phyloP scores from a whole-genome alignment of 2,888 invertebrate species.

The Tolmerus cingulatus region DNA sequence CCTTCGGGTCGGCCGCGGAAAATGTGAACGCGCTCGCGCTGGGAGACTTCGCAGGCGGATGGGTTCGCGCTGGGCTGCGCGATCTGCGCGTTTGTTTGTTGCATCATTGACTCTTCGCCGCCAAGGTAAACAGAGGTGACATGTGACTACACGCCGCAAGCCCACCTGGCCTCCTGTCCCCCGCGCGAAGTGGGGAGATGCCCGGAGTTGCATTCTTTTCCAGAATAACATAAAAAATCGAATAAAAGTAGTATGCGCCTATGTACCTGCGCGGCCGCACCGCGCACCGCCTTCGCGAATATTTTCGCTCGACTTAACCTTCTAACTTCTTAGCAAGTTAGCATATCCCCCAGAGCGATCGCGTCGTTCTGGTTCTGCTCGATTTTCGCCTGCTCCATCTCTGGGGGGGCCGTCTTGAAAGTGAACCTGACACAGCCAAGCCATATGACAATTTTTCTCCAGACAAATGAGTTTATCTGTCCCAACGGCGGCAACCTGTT shows the following conservation, averaged over 20 bases:
- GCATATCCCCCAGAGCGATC: background rate
- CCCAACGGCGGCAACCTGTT: constrained; percentile 27
- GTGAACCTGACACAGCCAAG: constrained; percentile 20
- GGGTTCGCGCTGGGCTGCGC: background rate
- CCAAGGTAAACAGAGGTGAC: constrained; percentile 25
- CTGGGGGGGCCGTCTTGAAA: constrained; percentile 23
- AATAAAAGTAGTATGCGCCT: background rate
- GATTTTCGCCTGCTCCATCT: constrained; percentile 13
- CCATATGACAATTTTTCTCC: constrained; percentile 28
- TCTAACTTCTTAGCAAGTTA: constrained; percentile 25
- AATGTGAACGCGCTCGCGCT: background rate
- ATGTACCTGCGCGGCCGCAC: background rate
- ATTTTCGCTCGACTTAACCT: constrained; percentile 33
- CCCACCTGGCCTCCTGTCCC: background rate
- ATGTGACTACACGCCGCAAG: constrained; percentile 10
- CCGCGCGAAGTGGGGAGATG: background rate
- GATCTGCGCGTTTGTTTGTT: background rate
- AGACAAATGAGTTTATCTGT: background rate
- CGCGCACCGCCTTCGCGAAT: constrained; percentile 9
- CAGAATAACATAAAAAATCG: background rate
- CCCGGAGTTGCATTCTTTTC: background rate
- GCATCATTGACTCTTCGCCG: constrained; percentile 1
- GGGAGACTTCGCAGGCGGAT: background rate
- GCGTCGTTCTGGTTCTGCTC: background rate
- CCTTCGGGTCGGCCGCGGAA: background rate